A percentile compares a stretch with the other conserved stretches of the same genome.
Evolutionary conservation across 2,113 vertebrate genomes (phyloP).

Genomic region (Paratilapia polleni): DNA sequence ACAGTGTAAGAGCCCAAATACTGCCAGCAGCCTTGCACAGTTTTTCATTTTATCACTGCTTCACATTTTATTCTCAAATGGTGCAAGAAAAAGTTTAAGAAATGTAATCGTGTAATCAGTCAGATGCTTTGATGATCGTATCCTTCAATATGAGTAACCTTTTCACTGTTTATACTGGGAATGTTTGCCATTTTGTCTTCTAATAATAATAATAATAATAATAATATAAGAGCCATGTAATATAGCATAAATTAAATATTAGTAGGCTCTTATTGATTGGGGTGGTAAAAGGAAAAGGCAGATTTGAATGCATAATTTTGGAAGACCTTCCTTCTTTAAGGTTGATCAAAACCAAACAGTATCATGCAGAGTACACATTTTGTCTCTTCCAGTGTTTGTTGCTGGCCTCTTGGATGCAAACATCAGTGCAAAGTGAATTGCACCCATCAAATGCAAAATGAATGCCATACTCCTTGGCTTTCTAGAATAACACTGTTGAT

Average conservation of each 20-base stretch:
- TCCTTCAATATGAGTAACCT: background rate
- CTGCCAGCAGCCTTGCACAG: constrained; percentile 11
- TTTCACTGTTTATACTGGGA: background rate
- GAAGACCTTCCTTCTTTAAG: constrained; percentile 11
- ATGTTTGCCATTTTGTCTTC: background rate
- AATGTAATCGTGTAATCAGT: constrained; percentile 5
- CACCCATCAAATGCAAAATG: constrained; percentile 25
- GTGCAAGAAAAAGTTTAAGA: background rate
- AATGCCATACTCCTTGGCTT: constrained; percentile 10
- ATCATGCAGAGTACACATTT: constrained; percentile 1
- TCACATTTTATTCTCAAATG: constrained; percentile 22
- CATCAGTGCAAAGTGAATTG: constrained; percentile 22
- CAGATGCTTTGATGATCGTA: background rate
- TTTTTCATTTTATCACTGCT: constrained; percentile 15
- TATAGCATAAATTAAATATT: background rate
- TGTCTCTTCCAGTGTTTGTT: constrained; percentile 28
- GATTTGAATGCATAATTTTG: constrained; percentile 2
- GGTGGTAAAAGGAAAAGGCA: constrained; percentile 1
- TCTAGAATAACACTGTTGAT: constrained; percentile 10
- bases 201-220: background rate
- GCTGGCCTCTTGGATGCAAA: constrained; percentile 12
- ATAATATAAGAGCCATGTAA: background rate
- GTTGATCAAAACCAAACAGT: constrained; percentile 24
- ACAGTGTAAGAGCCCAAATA: constrained; percentile 54
- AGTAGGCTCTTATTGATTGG: constrained; percentile 1